These are phyloP conservation scores for Leptinotarsa juncta DNA, from an alignment of 2,888 invertebrate genomes.

Conservation along the genomic window DNA sequence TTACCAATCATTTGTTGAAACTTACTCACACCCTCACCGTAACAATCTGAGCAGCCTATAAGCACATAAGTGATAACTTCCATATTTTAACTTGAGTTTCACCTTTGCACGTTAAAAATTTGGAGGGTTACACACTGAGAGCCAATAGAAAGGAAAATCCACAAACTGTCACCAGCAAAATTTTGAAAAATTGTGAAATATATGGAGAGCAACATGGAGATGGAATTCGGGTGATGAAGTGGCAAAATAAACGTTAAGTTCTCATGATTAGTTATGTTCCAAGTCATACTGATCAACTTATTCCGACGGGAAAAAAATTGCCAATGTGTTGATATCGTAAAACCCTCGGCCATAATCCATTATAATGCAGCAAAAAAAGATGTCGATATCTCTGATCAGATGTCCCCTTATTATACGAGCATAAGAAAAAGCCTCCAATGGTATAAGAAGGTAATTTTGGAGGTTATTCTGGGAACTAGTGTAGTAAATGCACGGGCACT, in stretches of 20 bases:
- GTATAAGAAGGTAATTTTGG: constrained; percentile 13
- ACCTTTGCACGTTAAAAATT: no score
- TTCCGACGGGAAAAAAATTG: constrained; percentile 7
- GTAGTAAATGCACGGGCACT: background rate
- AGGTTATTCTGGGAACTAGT: background rate
- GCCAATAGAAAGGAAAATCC: constrained; percentile 31
- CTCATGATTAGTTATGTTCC: constrained; percentile 19
- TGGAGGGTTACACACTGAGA: no score
- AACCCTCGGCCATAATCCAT: constrained; percentile 32
- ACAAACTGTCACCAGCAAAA: constrained; percentile 25
- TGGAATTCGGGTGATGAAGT: constrained; percentile 32
- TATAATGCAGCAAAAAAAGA: background rate
- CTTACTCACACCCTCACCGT: no score
- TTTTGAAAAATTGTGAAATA: constrained; percentile 32
- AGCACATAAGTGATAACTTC: no score
- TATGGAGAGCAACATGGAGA: constrained; percentile 33
- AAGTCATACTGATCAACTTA: constrained; percentile 9
- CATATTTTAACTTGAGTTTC: no score
- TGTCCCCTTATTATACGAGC: constrained; percentile 36
- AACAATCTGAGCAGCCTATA: no score
- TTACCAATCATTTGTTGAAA: no score
- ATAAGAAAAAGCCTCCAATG: constrained; percentile 15
- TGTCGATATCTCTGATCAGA: constrained; percentile 31
- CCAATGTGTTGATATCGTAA: constrained; percentile 3
- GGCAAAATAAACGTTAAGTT: constrained; percentile 14